Base-by-base conservation (phyloP, 2,113 vertebrate species). In the Tragelaphus strepsiceros region DNA sequence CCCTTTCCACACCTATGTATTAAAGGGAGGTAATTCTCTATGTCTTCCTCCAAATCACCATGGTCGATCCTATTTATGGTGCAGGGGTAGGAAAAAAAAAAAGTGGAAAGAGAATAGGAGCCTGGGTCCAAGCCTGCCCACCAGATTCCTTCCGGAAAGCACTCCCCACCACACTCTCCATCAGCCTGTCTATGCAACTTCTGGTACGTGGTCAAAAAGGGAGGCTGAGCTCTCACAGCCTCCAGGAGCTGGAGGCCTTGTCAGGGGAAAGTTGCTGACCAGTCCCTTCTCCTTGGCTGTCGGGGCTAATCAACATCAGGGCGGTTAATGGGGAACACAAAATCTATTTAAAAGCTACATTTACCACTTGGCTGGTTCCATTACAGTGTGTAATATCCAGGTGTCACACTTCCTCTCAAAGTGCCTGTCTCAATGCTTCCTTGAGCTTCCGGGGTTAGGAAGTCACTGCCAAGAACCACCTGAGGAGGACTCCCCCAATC, bases 321-420 rank as follows among this genome's bases (percentile, higher is more conserved):
- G 61, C 96, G 99, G 99, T 99, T 99, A 99, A 99, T 99, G 99
- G 99, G 99, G 99, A 99, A 98, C 99, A 99, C 99, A 99, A 99
- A 99, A 99, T 99, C 99, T 99, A 99, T 99, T 99, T 99, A 99
- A 99, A 99, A 99, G 99, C 99, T 99, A 99, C 99, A 99, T 99
- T 99, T 99, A 99, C 99, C 99, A 99, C 99, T 99, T 99, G 99
- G 99, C 99, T 99, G 99, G 98, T 99, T 99, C 99, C 99, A 99
- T 99, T 99, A 99, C 98, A 97, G 98, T 95, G 98, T 99, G 99
- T 99, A 99, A 99, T 99, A 99, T 99, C 99, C 99, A 99, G 99
- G 99, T 99, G 99, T 99, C 99, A 99, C 99, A 98, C 99, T 99
- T 99, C 98, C 98, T 99, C 98, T 99, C 98, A 97, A 98, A 99